Percentiles rank a stretch among this genome's conserved stretches.
Conservation (phyloP, 2,888 invertebrate species). For the Parnassius mnemosyne region DNA sequence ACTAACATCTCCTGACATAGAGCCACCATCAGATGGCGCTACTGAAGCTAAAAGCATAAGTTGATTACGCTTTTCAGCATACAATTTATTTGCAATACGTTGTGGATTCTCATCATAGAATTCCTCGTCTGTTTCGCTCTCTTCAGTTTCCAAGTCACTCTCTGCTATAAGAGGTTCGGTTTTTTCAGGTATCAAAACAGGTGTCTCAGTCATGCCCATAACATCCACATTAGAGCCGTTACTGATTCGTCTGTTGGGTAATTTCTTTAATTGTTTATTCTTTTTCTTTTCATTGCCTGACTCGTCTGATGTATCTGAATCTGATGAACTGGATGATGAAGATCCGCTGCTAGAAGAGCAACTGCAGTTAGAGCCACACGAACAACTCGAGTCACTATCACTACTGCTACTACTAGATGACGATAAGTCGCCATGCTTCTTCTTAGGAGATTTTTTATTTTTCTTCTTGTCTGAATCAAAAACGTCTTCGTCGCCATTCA, state of each 20-base stretch:
- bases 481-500: constrained; percentile 70
- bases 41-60: constrained; percentile 82
- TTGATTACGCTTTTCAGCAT: constrained; percentile 88
- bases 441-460: constrained; percentile 73
- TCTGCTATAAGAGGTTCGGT: constrained; percentile 85
- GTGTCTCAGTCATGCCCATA: constrained; percentile 74
- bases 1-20: constrained; percentile 81
- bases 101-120: constrained; percentile 93
- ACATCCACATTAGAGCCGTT: constrained; percentile 79
- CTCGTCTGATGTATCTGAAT: constrained; percentile 71
- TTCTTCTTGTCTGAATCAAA: constrained; percentile 69
- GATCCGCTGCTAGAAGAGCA: constrained; percentile 88
- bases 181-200: constrained; percentile 68
- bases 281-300: constrained; percentile 69
- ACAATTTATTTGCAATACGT: constrained; percentile 84
- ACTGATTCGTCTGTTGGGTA: constrained; percentile 61
- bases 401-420: constrained; percentile 89
- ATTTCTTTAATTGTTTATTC: constrained; percentile 62
- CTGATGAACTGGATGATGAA: constrained; percentile 82
- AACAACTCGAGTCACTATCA: constrained; percentile 87
- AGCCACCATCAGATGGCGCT: constrained; percentile 81
- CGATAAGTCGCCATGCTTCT: constrained; percentile 74
- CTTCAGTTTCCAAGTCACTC: constrained; percentile 91
- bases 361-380: constrained; percentile 91
- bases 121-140: constrained; percentile 93